Evolutionary conservation across 2,888 invertebrate genomes (phyloP), one percentile per base, ranked within the genome.

Genomic region (Amblyjoppa proteus): DNA sequence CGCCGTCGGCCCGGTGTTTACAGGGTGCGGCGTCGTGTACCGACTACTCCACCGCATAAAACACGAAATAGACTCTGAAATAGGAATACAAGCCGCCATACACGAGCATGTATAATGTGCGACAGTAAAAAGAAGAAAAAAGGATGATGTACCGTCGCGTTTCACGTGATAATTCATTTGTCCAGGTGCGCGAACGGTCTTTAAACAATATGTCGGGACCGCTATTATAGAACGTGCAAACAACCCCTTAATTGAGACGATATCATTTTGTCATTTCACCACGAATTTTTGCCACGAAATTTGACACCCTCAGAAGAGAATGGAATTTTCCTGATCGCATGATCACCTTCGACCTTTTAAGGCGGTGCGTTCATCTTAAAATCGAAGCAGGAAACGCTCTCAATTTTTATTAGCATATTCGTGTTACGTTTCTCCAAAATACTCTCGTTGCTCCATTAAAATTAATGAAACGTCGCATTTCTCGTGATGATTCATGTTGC

Each of bases 91-190:
- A 38, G 49, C 68, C 73, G 34, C 20, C 71, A 74, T 79, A 25
- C 68, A 68, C 77, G 1, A 49, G 41, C 31, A 71, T 73, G 53
- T 68, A 61, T 66, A 70, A 71, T 45, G 71, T 64, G 25, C 9
- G 6, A 56, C 49, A n/a, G 7, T 9, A 61, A 25, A 25, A 41
- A 38, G 38, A 25, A 49, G 71, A 53, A 74, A 51, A 45, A 51
- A 38, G 56, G 16, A 16, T 45, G 3, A 45, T 71, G 71, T 71
- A 76, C 38, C 61, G 20, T 68, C 58, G 51, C 34, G 58, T 73
- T 82, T 86, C 56, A 5, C 38, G 66, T 76, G 25, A 86, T 86
- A 86, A 86, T 83, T 83, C 73, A 86, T 83, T 86, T 83, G 83
- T 66, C 51, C 68, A 81, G 56, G 58, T 81, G 61, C 69, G 49